A percentile compares a stretch with the other conserved stretches of the same genome.
Evolutionary conservation across 1,140 invertebrate genomes (phyloP).

Genomic region (Cyclina sinensis): DNA sequence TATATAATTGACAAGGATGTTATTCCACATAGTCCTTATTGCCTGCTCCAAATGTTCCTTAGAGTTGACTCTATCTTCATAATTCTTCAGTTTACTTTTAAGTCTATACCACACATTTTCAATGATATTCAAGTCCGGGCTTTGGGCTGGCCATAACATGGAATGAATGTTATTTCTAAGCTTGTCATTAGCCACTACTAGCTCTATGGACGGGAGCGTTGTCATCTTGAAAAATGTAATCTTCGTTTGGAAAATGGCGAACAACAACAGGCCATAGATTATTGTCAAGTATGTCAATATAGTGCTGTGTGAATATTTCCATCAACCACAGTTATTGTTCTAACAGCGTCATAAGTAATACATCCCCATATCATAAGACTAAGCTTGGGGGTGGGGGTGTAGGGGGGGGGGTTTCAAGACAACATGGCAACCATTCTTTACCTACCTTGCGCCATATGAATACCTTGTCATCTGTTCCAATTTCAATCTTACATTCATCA

Average conservation of each 20-base stretch:
- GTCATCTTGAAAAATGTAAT: conserved; percentile 24
- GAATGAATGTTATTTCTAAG: neutral
- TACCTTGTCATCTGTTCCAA: neutral
- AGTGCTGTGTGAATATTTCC: neutral
- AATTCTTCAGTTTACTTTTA: neutral
- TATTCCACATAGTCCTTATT: neutral
- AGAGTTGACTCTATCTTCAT: too few species aligned
- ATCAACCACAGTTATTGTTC: neutral
- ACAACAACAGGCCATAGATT: neutral
- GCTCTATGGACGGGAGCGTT: conserved; percentile 37
- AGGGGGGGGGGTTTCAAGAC: neutral
- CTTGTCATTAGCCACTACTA: neutral
- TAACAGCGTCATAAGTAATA: neutral
- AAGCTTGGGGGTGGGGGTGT: neutral
- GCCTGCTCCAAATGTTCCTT: conserved; percentile 12
- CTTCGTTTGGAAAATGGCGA: neutral
- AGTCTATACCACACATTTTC: conserved; percentile 11
- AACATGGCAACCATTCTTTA: neutral
- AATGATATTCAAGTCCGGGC: conserved; percentile 25
- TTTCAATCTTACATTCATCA: neutral
- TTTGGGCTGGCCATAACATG: neutral
- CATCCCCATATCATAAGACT: conserved; percentile 6
- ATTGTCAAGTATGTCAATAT: neutral
- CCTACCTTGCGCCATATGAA: neutral
- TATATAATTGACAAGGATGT: too few species aligned